Percentiles rank a stretch among this genome's conserved stretches.
Conservation (phyloP, 2,797 vertebrate genomes). For the Nannoperca obscura region DNA sequence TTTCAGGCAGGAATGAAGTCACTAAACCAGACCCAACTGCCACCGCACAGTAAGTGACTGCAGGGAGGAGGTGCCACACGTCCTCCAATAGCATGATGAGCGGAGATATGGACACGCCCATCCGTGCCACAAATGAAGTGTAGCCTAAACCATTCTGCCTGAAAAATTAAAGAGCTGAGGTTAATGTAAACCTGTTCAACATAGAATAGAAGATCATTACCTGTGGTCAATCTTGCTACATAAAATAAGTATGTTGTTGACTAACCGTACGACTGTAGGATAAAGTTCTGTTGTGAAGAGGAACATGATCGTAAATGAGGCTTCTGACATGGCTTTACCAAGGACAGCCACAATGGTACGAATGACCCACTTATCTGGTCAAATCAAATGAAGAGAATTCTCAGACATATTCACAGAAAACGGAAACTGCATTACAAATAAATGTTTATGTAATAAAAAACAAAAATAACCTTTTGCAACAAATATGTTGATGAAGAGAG, state of each 20-base stretch:
- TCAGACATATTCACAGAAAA: background rate
- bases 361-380: constrained; percentile 82
- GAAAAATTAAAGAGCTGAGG: constrained; percentile 41
- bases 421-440: background rate
- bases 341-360: constrained; percentile 84
- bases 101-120: constrained; percentile 90
- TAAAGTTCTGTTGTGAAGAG: constrained; percentile 92
- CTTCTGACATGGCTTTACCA: constrained; percentile 90
- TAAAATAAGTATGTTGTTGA: constrained; percentile 1
- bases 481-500: constrained; percentile 82
- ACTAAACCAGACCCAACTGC: constrained; percentile 83
- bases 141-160: constrained; percentile 95
- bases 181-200: constrained; percentile 8
- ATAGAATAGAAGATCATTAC: constrained; percentile 54
- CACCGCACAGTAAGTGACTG: constrained; percentile 78
- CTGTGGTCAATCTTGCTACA: background rate
- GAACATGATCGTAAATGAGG: constrained; percentile 88
- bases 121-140: constrained; percentile 85
- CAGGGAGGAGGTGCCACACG: constrained; percentile 86
- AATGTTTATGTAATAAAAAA: background rate
- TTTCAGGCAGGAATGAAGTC: constrained; percentile 89
- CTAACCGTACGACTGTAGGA: constrained; percentile 92
- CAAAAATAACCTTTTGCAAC: constrained; percentile 76
- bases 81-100: constrained; percentile 88
- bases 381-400: constrained; percentile 10